Base-by-base conservation (phyloP, 2,113 vertebrate species). In the Austrofundulus limnaeus region DNA sequence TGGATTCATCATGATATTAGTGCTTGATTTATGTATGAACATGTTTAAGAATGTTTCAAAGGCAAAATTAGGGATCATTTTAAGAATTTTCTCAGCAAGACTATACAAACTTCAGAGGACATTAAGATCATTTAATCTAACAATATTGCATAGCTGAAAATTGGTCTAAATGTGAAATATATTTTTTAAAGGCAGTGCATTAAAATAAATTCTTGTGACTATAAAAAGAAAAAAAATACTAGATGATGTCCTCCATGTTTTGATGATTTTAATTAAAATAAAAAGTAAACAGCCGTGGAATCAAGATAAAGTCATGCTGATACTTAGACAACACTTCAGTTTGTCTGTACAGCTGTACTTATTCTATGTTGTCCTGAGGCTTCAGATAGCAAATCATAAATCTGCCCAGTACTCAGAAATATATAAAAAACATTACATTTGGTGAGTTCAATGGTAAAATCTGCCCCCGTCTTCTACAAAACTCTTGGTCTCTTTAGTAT, bases 401-500 rank as follows among this genome's bases (percentile, higher is more conserved):
- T 54, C 41, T 57, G 19, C 21, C 47, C 38, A 61, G 48, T 11
- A 31, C 19, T 52, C 25, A 15, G 10, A 34, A 34, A 34, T 34
- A 34, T 9, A 21, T 66, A 42, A 51, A 49, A 1, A 19, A n/a
- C n/a, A 24, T 15, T 25, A 46, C 61, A 64, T 60, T 41, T 15
- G 62, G 38, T 25, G 16, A 45, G 23, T 17, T 61, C 38, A 63
- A 72, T 31, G n/a, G 20, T 9, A 50, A 81, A 52, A 45, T 61
- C 42, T 48, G 25, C 23, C 31, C 13, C 37, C 69, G 65, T 48
- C 46, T 49, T 61, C 37, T 28, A 57, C 60, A n/a, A 56, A 34
- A 66, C 70, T 28, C 31, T 16, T 21, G 45, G 42, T 46, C 45
- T 21, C 61, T 46, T 75, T 56, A 55, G 46, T 65, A 66, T 72